A percentile compares a stretch with the other conserved stretches of the same genome.
These are phyloP conservation scores for Lepus oiostolus DNA, from an alignment of 2,797 vertebrate species.

Conservation along the genomic window DNA sequence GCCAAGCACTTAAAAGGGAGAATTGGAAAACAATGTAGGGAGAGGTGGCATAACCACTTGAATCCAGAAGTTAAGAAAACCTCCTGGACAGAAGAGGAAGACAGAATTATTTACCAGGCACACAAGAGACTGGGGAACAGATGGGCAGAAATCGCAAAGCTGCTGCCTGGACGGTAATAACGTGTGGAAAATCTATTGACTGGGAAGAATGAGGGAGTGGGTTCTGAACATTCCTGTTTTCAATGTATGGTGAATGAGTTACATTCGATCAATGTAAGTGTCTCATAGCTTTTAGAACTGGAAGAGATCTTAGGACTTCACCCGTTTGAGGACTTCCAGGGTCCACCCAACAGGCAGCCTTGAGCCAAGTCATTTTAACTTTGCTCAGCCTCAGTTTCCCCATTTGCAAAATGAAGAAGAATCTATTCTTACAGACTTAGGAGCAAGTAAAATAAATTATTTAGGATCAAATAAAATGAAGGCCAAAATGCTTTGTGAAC, in stretches of 20 bases:
- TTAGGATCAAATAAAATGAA: conserved; percentile 34
- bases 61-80: conserved; percentile 99
- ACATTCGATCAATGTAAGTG: conserved; percentile 38
- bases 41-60: conserved; percentile 99
- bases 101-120: conserved; percentile 99
- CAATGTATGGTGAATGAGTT: conserved; percentile 67
- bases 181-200: conserved; percentile 73
- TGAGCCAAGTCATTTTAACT: neutral
- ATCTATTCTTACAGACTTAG: neutral
- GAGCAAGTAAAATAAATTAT: conserved; percentile 16
- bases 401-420: neutral
- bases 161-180: conserved; percentile 98
- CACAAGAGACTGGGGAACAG: conserved; percentile 99
- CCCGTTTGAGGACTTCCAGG: neutral
- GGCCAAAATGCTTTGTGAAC: neutral
- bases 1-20: conserved; percentile 99
- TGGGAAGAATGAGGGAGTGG: conserved; percentile 78
- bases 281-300: conserved; percentile 27
- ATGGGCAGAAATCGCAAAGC: conserved; percentile 99
- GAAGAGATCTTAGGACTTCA: conserved; percentile 33
- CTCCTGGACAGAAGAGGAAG: conserved; percentile 99
- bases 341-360: neutral
- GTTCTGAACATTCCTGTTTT: conserved; percentile 71
- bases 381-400: neutral
- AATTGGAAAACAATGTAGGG: conserved; percentile 99